phyloP scores from a whole-genome alignment of 2,113 vertebrate species.

The Hyperopisus bebe region DNA sequence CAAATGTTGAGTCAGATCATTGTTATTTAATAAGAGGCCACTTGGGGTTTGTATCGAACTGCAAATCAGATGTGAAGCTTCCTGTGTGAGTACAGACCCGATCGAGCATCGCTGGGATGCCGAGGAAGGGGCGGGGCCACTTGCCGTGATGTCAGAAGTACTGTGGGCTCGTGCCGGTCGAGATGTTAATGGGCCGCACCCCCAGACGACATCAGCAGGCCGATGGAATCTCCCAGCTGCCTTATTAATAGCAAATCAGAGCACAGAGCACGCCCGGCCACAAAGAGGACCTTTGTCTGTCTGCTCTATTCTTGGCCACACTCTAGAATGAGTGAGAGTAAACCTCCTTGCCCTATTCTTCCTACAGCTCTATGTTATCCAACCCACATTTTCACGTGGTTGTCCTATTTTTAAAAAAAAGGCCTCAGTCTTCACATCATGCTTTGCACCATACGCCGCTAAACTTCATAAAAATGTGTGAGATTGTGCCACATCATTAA shows the following conservation, averaged over 20 bases:
- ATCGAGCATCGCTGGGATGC: not conserved
- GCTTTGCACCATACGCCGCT: not conserved
- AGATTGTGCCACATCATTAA: not conserved
- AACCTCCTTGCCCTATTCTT: constrained; percentile 57
- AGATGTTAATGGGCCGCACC: not conserved
- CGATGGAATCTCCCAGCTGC: constrained; percentile 11
- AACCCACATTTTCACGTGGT: not conserved
- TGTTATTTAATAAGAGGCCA: constrained; percentile 4
- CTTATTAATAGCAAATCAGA: constrained; percentile 40
- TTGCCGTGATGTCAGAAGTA: not conserved
- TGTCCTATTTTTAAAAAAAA: not conserved
- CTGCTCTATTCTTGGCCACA: constrained; percentile 58
- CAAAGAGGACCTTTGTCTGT: constrained; percentile 63
- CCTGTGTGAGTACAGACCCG: not conserved
- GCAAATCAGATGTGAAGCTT: not conserved
- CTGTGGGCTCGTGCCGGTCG: not conserved
- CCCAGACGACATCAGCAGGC: not conserved
- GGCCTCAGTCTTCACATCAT: not conserved
- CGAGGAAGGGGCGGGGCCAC: not conserved
- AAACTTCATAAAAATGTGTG: not conserved
- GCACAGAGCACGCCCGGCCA: constrained; percentile 39
- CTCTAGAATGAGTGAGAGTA: constrained; percentile 54
- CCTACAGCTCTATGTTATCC: constrained; percentile 9
- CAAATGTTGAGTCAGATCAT: not conserved
- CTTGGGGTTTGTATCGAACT: not conserved